Conservation (phyloP, 2,113 vertebrate genomes). For the Ammodytes dubius region DNA sequence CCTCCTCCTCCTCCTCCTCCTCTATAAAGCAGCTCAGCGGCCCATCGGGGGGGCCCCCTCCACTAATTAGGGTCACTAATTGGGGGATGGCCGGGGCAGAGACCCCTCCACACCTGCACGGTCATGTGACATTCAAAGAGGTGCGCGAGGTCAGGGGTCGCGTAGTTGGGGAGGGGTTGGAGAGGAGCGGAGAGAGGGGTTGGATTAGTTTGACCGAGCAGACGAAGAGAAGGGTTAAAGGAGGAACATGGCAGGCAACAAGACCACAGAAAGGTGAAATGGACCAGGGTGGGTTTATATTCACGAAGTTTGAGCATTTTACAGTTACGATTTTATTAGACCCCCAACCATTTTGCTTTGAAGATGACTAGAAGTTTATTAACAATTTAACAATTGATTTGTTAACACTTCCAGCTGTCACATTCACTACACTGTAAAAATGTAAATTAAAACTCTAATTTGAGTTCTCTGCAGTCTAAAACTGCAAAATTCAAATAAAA, state of each 20-base stretch:
- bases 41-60: slow-evolving; percentile 81
- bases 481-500: background rate
- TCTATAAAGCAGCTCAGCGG: slow-evolving; percentile 79
- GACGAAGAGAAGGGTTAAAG: slow-evolving; percentile 23
- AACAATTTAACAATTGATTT: background rate
- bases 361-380: no score
- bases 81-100: slow-evolving; percentile 80
- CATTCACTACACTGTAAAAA: background rate
- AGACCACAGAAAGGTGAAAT: slow-evolving; percentile 21
- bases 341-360: background rate
- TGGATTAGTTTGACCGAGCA: slow-evolving; percentile 66
- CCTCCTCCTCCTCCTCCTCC: slow-evolving; percentile 32
- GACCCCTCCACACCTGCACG: slow-evolving; percentile 87
- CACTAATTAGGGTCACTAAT: slow-evolving; percentile 88
- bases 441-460: no score
- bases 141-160: slow-evolving; percentile 82
- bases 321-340: background rate
- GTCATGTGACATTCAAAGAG: slow-evolving; percentile 86
- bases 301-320: background rate
- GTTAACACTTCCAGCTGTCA: background rate
- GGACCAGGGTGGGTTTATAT: background rate
- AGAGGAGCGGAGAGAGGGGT: slow-evolving; percentile 20
- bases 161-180: slow-evolving; percentile 25
- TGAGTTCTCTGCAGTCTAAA: background rate
- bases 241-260: background rate